Conservation (phyloP, 30 jellyfish, hydroid and myxozoan species). For the Rhopilema esculentum region DNA sequence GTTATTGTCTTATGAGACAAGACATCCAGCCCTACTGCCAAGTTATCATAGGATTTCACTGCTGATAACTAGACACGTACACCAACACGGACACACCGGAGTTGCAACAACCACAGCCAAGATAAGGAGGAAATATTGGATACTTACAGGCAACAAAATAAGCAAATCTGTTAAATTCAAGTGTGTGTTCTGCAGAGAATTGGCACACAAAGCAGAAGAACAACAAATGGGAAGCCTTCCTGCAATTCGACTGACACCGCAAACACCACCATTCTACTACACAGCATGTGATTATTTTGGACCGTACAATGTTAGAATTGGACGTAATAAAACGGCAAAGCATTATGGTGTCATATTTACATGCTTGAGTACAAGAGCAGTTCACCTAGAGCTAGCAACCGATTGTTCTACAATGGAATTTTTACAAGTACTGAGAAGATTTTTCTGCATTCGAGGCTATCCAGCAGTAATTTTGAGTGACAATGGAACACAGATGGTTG, state of each 20-base stretch:
- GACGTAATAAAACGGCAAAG: constrained; percentile 68
- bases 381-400: constrained; percentile 61
- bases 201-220: constrained; percentile 65
- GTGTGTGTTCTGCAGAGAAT: constrained; percentile 51
- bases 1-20: constrained; percentile 52
- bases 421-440: constrained; percentile 71
- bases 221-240: constrained; percentile 68
- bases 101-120: constrained; percentile 64
- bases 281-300: constrained; percentile 76
- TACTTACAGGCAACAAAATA: constrained; percentile 49
- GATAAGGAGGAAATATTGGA: constrained; percentile 52
- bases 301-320: constrained; percentile 56
- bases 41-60: constrained; percentile 33
- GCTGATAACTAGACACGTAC: constrained; percentile 44
- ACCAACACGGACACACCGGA: constrained; percentile 58
- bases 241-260: constrained; percentile 51
- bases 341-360: constrained; percentile 64
- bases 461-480: constrained; percentile 73
- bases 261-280: constrained; percentile 71
- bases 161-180: constrained; percentile 64
- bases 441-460: constrained; percentile 72
- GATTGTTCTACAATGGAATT: constrained; percentile 66
- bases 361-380: constrained; percentile 78
- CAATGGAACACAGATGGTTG: constrained; percentile 76
- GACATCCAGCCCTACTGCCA: constrained; percentile 70